Evolutionary conservation across 1,140 invertebrate species (phyloP).

Genomic region (Ditylenchus dipsaci): DNA sequence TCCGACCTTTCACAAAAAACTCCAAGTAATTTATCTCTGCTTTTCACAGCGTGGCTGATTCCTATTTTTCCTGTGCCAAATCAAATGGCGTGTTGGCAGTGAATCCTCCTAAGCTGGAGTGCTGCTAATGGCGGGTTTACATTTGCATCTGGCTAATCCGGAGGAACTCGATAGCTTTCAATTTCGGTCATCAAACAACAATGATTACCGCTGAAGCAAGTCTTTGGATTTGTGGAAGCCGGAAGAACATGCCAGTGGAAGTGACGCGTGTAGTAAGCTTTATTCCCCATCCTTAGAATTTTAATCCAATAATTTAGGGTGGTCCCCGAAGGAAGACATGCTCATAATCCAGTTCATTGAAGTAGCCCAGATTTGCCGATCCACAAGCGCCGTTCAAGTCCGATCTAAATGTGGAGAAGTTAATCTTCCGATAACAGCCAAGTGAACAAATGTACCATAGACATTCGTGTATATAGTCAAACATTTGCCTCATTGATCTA

Average conservation of each 20-base stretch:
- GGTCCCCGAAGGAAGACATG: constrained; percentile 47
- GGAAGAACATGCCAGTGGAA: constrained; percentile 17
- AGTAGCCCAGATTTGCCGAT: constrained; percentile 37
- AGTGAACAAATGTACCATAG: no score
- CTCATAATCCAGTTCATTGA: constrained; percentile 40
- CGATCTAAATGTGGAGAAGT: constrained; percentile 4
- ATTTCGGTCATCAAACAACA: constrained; percentile 52
- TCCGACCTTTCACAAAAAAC: no score
- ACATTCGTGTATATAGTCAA: no score
- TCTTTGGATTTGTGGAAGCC: constrained; percentile 49
- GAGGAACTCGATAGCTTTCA: constrained; percentile 43
- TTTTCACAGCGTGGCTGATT: no score
- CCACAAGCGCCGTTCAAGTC: constrained; percentile 35
- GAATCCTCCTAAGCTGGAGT: constrained; percentile 23
- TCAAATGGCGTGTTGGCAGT: constrained; percentile 19
- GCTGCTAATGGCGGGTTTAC: constrained; percentile 25
- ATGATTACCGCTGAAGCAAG: constrained; percentile 44
- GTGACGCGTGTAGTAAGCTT: constrained; percentile 38
- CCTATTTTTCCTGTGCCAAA: no score
- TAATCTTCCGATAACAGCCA: no score
- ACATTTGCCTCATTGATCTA: no score
- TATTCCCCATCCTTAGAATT: not conserved
- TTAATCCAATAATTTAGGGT: constrained; percentile 8
- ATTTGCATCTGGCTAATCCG: constrained; percentile 25
- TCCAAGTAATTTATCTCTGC: no score